Evolutionary conservation across 2,113 vertebrate genomes (phyloP).

Genomic region (Carassius auratus): DNA sequence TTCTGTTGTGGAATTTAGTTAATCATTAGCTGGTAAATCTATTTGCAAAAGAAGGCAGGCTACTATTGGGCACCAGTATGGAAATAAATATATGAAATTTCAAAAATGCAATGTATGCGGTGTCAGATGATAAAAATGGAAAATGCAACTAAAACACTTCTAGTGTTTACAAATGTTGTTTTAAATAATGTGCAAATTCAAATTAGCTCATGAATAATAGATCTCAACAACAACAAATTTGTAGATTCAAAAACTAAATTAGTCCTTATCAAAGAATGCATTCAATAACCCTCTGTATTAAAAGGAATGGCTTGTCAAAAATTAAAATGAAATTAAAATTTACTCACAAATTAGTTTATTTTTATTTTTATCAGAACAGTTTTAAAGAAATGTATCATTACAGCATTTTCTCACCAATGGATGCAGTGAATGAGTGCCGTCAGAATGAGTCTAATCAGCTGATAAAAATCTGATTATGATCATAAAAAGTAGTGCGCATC

Average conservation of each 20-base stretch:
- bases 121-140: background rate
- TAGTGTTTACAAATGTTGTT: background rate
- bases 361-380: background rate
- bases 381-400: background rate
- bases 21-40: slow-evolving; percentile 54
- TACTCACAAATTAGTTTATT: background rate
- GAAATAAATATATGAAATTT: background rate
- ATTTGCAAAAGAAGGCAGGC: slow-evolving; percentile 14
- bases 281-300: background rate
- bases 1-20: slow-evolving; percentile 28
- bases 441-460: background rate
- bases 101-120: background rate
- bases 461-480: background rate
- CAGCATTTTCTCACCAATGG: background rate
- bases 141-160: background rate
- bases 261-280: no score
- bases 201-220: background rate
- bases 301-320: no score
- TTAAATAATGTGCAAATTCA: background rate
- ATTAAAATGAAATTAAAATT: no score
- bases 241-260: background rate
- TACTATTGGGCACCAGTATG: background rate
- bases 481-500: background rate
- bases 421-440: background rate
- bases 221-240: background rate